Evolutionary conservation across 2,797 vertebrate species (phyloP), one percentile per base, ranked within the genome.

Genomic region (Chelidonichthys spinosus): DNA sequence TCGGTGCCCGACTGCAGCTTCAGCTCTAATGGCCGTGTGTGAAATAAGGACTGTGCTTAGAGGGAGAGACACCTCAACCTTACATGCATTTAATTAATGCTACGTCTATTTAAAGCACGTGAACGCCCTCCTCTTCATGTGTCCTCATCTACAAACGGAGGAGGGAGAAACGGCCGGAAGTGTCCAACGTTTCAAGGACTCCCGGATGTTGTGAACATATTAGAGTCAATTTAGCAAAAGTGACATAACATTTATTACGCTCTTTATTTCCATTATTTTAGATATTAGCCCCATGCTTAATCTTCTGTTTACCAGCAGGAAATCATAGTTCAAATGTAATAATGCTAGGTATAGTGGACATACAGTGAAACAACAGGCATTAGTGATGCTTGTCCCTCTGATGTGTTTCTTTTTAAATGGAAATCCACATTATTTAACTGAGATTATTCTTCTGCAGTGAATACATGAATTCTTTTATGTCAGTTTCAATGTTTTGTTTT

Each of bases 91-190:
- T 92, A 92, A 94, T 93, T 92, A 93, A 92, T 89, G 85, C 86
- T 79, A 65, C 79, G 70, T 39, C 90, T 92, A 92, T 94, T 94
- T 92, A 89, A 94, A 93, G 93, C 79, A 25, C 71, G 44, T 76
- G 69, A 64, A 72, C 65, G 54, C 63, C 63, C 44, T 40, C 73
- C 56, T 44, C 4, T 58, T 76, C 66, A 59, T 49, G 64, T 73
- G 65, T 72, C 32, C 58, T 67, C 47, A 74, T 71, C 74, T 68
- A 77, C 69, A 72, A 78, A 78, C 44, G 73, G 60, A 73, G 8
- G 33, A 66, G 63, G 67, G 79, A 68, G 70, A 72, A 79, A 72
- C 78, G 35, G 32, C 55, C 58, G 37, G 55, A 72, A 2, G 17
- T 46, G 62, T 69, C 6, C 33, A 59, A 2, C 25, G 50, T 63